Evolutionary conservation across 2,888 invertebrate genomes (phyloP), one percentile per base, ranked within the genome.

Genomic region (Caenorhabditis sinica): DNA sequence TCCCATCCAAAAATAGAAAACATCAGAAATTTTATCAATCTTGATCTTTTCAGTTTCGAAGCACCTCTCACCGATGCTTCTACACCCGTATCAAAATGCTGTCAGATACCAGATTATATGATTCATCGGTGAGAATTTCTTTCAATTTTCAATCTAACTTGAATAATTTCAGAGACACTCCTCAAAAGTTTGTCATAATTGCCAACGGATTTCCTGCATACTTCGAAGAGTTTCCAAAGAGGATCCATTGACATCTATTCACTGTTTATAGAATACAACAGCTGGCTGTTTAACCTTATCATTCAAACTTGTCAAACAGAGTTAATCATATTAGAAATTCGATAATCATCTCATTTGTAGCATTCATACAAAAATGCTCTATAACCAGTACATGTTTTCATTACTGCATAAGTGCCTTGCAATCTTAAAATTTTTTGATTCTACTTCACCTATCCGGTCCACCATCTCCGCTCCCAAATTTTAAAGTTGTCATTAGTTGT

Each of bases 211-310:
- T 84, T 13, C 76, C 87, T 4, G 86, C 87, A 11, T 79, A 84
- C 2, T 87, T 90, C 53, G 87, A 87, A 56, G 90, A 90, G 58
- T 90, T 88, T 33, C 80, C 82, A 8, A 25, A 73, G 3, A 58
- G 84, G 23, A 40, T 65, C 0, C 36, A 69, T 23, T 36, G 13
- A 68, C 13, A 17, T 11, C 40, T 11, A 40, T 11, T 40, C 2
- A 40, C 40, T n/a, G n/a, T n/a, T 6, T 11, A 40, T 51, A 28
- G n/a, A 15, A 2, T 28, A 43, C 20, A 43, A 11, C 40, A 40
- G 13, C 40, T 63, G 61, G 73, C 51, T 61, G 49, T 60, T 72
- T 72, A 72, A 40, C 13, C 40, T 6, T 40, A 40, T 33, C 40
- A 40, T 40, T 51, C 13, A 51, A 51, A 30, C 28, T 56, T 66